A percentile compares a stretch with the other conserved stretches of the same genome.
Conservation (phyloP, 64 coral and sea anemone species). For the Montipora cactus region DNA sequence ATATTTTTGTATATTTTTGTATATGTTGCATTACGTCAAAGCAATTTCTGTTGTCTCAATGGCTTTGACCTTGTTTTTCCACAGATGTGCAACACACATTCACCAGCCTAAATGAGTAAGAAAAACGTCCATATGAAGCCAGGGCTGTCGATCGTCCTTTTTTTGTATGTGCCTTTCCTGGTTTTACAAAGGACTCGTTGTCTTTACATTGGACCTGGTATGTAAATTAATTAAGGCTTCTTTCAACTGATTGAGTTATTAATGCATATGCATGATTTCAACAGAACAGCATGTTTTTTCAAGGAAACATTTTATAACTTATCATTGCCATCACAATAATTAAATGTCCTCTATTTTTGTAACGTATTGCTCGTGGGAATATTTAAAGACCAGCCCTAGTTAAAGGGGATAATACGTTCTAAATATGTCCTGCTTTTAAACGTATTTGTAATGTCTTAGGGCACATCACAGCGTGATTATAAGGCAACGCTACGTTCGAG, state of each 20-base stretch:
- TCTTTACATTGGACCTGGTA: constrained; percentile 38
- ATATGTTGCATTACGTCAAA: neutral
- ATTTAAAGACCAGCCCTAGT: too few relatives aligned
- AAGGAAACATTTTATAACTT: neutral
- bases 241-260: neutral
- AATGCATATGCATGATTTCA: neutral
- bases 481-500: too few relatives aligned
- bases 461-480: too few relatives aligned
- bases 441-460: too few relatives aligned
- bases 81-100: neutral
- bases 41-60: neutral
- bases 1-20: neutral
- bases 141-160: neutral
- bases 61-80: neutral
- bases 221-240: neutral
- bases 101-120: neutral
- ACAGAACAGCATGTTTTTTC: neutral
- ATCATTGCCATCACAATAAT: too few relatives aligned
- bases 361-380: too few relatives aligned
- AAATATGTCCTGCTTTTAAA: too few relatives aligned
- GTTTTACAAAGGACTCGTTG: neutral
- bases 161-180: neutral
- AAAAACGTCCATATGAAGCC: neutral
- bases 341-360: too few relatives aligned
- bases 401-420: too few relatives aligned